Conservation (phyloP, 2,888 invertebrate species). For the Drosophila percnosoma region DNA sequence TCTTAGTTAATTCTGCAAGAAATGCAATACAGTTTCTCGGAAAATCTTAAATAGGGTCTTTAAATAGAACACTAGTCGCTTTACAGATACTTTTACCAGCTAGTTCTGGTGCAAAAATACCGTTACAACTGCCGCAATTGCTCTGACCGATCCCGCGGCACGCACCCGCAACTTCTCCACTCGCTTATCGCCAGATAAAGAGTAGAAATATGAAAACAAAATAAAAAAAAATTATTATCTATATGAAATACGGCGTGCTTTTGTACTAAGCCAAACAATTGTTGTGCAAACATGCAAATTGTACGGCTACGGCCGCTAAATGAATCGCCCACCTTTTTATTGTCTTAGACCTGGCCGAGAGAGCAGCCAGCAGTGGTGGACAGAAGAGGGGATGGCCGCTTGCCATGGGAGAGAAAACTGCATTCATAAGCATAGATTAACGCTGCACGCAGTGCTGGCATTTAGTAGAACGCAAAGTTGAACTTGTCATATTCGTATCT, state of each 20-base stretch:
- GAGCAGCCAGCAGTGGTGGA: slow-evolving; percentile 6
- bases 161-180: slow-evolving; percentile 20
- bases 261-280: slow-evolving; percentile 75
- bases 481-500: slow-evolving; percentile 79
- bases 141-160: slow-evolving; percentile 15
- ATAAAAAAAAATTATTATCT: slow-evolving; percentile 61
- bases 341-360: slow-evolving; percentile 56
- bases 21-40: slow-evolving; percentile 18
- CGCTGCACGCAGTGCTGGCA: slow-evolving; percentile 64
- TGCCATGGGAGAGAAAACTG: slow-evolving; percentile 17
- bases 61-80: slow-evolving; percentile 3
- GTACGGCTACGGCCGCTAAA: slow-evolving; percentile 66
- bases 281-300: slow-evolving; percentile 82
- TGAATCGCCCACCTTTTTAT: slow-evolving; percentile 75
- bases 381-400: neutral
- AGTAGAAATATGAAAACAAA: slow-evolving; percentile 14
- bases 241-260: slow-evolving; percentile 72
- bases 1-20: neutral
- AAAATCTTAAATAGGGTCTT: slow-evolving; percentile 6
- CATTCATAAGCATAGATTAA: slow-evolving; percentile 55
- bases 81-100: slow-evolving; percentile 17
- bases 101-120: slow-evolving; percentile 20
- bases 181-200: slow-evolving; percentile 72
- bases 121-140: slow-evolving; percentile 29
- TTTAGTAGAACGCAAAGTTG: slow-evolving; percentile 71